Evolutionary conservation across 2,113 vertebrate species (phyloP), one percentile per base, ranked within the genome.

Genomic region (Antechinus flavipes): DNA sequence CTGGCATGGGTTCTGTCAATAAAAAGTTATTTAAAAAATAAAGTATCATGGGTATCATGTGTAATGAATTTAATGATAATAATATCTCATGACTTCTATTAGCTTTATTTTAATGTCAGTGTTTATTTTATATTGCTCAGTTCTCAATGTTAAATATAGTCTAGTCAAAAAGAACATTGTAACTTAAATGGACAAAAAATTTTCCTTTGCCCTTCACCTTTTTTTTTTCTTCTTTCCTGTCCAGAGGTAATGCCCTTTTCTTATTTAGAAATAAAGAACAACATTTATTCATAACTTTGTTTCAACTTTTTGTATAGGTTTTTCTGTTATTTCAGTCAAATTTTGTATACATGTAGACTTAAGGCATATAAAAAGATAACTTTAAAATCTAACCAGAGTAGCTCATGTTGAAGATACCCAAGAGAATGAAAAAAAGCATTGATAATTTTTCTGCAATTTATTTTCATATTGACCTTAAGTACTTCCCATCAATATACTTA

Each of bases 341-440:
- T 91, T 55, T 10, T 10, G 52, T 90, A 35, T 49, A 90, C 19
- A 91, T 47, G 52, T 35, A 84, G 91, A 90, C 1, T 90, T 92
- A 91, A 95, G 54, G 47, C 89, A 93, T 50, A 26, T 35, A 93
- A 35, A 47, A 19, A 84, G 1, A 68, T 93, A 12, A 93, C 30
- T 42, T 96, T 92, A 90, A 93, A 95, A 94, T 16, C 11, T 22
- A 93, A 84, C 91, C 16, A 96, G 11, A 94, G 94, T 91, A 93
- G 19, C 46, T 76, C 53, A 94, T 56, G 9, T n/a, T 68, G 61
- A 68, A 92, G 47, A 94, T 84, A 61, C 91, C 22, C 24, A 90
- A 90, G 14, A 91, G 58, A 27, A 95, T 1, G 30, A n/a, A 68
- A 68, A 10, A 58, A 58, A 3, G 56, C 56, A 58, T 8, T 58